Evolutionary conservation across 1,140 invertebrate species (phyloP), one percentile per base, ranked within the genome.

Genomic region (Calephelis virginiensis): DNA sequence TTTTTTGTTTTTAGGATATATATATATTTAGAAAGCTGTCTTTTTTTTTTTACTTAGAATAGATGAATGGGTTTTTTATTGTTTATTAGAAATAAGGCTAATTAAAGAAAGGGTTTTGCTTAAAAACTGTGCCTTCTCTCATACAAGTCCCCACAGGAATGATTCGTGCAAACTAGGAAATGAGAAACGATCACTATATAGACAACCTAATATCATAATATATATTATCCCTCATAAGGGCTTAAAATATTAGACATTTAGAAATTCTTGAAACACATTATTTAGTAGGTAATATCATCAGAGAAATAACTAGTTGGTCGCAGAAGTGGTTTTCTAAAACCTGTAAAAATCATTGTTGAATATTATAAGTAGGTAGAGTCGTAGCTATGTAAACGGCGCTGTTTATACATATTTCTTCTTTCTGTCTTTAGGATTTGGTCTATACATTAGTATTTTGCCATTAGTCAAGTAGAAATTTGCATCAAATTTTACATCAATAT

Each of bases 81-180:
- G 46, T 48, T 48, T 48, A 10, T 48, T 48, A 28, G 28, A 28
- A 28, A 28, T 28, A 4, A 2, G 5, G 28, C 2, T 28, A 43
- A 43, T 43, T 1, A 43, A 43, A 4, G 7, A 43, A 43, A 43
- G 6, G 4, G 0, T 0, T 43, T 43, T 8, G 40, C 40, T 8
- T 9, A 61, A 61, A 12, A 1, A 43, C 63, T 64, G 63, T 46
- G 46, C 61, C 61, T 28, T 28, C 10, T 60, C 49, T 64, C 47
- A 37, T 13, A 49, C 38, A 17, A 53, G 11, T 38, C 63, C 85
- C 80, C 72, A 77, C 69, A 83, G 89, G 89, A 91, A 91, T 91
- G 89, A 91, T 91, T 91, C 89, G 89, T 91, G 86, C 50, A 56
- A 56, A 37, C 50, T 56, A 56, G 38, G 5, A 59, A 59, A 59